Base-by-base conservation (phyloP, 1,140 invertebrate species). In the Helicoverpa zea region DNA sequence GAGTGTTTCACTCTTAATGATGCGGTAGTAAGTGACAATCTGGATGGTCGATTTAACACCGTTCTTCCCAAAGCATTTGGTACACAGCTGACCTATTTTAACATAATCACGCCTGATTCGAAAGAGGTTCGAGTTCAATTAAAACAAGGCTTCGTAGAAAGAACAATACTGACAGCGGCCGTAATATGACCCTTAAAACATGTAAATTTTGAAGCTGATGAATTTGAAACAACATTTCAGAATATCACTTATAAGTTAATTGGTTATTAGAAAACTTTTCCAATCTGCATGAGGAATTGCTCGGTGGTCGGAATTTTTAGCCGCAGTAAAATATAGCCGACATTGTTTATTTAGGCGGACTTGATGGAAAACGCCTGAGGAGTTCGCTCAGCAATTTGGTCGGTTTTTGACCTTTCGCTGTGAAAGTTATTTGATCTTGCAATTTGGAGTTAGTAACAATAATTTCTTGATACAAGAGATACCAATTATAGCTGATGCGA, bases 181-280 rank as follows among this genome's bases (percentile, higher is more conserved):
- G 56, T 43, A 23, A 51, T 49, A 35, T 29, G 73, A 51, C 66
- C 79, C 68, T 54, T 61, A 78, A 79, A 84, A 86, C 83, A 88
- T 88, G 85, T 73, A 89, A 85, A 88, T 89, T 73, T 83, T 68
- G 58, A 51, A 52, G 49, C 79, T 84, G 84, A 86, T 88, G 87
- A 89, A 89, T 89, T 88, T 89, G 84, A 87, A 89, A 87, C 84
- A 75, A 81, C 68, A 76, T 23, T 70, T 56, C 59, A 30, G 54
- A 79, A 76, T 86, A 86, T 88, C 87, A 82, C 84, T 85, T 86
- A 83, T 88, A 87, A 85, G 84, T 90, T 90, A 91, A 91, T 88
- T 89, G 88, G 88, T 87, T 91, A 88, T 91, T 89, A 86, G 82
- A 81, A 87, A 91, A 90, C 80, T 91, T 90, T 91, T 90, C 89